Evolutionary conservation across 2,888 invertebrate species (phyloP), one percentile per base, ranked within the genome.

Genomic region (Lasioglossum pauxillum): DNA sequence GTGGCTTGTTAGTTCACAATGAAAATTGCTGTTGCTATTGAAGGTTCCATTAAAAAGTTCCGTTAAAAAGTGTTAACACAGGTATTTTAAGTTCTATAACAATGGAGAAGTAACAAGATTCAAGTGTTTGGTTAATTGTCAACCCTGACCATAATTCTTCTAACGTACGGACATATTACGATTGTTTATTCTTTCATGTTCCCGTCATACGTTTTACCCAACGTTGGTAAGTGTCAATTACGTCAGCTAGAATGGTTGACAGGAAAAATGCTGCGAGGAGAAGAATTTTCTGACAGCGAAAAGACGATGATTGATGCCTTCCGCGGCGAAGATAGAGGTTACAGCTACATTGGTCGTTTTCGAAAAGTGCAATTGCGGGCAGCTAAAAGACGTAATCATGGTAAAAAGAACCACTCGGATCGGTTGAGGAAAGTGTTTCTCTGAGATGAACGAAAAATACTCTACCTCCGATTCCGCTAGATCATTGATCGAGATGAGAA

Each of bases 241-340:
- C n/a, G n/a, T 57, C n/a, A n/a, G n/a, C n/a, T 57, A 5, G 10
- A n/a, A n/a, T 12, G n/a, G 57, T n/a, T 57, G 57, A 57, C 57
- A 57, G n/a, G 57, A n/a, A 12, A 57, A 57, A 57, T 12, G 57
- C n/a, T 57, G 12, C 57, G 12, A 1, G n/a, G 5, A n/a, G 57
- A 57, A 57, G 57, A 57, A 57, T n/a, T n/a, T 57, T n/a, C 57
- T 57, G 57, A 57, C 57, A n/a, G 57, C 3, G 57, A 12, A n/a
- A 57, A n/a, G 57, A 12, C 57, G 57, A 57, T 57, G 57, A 57
- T n/a, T n/a, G 57, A 57, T 57, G 57, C 57, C n/a, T 57, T 57
- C n/a, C n/a, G 10, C 57, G n/a, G 4, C 12, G n/a, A 57, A n/a
- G 57, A 57, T 57, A 57, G 57, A 57, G 57, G 57, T 57, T 57